Evolutionary conservation across 2,888 invertebrate species (phyloP), one percentile per base, ranked within the genome.

Genomic region (Ormia ochracea): DNA sequence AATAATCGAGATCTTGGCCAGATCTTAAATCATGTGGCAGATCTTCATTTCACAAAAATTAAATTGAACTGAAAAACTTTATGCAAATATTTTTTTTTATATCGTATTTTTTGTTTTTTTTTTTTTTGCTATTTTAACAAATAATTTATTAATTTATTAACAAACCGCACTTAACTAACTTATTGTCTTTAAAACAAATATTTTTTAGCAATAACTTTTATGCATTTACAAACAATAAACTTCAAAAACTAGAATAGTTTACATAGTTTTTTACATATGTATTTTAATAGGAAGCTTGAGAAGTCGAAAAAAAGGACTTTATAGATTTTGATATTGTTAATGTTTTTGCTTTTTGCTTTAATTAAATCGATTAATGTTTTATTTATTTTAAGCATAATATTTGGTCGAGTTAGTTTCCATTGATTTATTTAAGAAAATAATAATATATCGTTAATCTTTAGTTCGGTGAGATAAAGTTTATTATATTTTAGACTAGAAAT

Each of bases 331-430:
- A n/a, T 1, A 52, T 59, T 4, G 6, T 28, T 52, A 36, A 6
- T 31, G 12, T 61, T 17, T 21, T 28, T 17, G 0, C 12, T 10
- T 33, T 56, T 21, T 7, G 3, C n/a, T 19, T 21, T 43, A 7
- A 12, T 45, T 74, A 63, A 21, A 56, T 21, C 41, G 19, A 4
- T 28, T 31, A 28, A 56, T 4, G 41, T 54, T 17, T 26, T 5
- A 6, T 17, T 50, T 48, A 6, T 33, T n/a, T 45, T 33, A 21
- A 41, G 26, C 14, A 33, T 28, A 0, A 21, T 59, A 17, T 63
- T 74, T 74, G 74, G 74, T 74, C 74, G 74, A 56, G 56, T 74
- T 58, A 59, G 66, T 74, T 74, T 58, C 31, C 23, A 50, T 74
- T 54, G 17, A 5, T 12, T 38, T 38, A 9, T 17, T 31, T 14